These are phyloP conservation scores for Acestrorhynchus altus DNA, from an alignment of 2,797 vertebrate species.

Conservation along the genomic window DNA sequence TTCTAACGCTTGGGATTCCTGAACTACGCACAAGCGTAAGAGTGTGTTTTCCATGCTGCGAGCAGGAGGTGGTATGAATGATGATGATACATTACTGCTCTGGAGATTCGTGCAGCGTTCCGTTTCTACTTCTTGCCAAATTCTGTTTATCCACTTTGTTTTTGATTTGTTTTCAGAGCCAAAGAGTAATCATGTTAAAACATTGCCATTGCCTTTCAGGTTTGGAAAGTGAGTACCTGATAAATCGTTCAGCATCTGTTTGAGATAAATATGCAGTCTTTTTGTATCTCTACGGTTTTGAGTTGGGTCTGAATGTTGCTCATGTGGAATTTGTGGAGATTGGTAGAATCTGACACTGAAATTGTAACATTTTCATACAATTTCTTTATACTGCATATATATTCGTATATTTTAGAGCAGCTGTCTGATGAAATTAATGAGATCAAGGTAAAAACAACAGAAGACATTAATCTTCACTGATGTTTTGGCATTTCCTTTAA, in stretches of 20 bases:
- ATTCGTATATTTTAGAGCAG: neutral
- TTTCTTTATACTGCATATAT: neutral
- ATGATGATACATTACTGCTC: conserved; percentile 35
- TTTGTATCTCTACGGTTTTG: conserved; percentile 28
- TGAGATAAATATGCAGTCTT: conserved; percentile 21
- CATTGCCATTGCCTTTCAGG: conserved; percentile 61
- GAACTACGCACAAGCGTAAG: conserved; percentile 14
- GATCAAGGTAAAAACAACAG: neutral
- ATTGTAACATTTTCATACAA: neutral
- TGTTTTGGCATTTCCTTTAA: neutral
- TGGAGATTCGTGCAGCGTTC: conserved; percentile 2
- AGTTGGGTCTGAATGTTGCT: conserved; percentile 23
- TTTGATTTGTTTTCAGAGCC: conserved; percentile 67
- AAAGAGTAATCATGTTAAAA: conserved; percentile 66
- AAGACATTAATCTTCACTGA: neutral
- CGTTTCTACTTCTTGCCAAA: neutral
- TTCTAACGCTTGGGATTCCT: conserved; percentile 31
- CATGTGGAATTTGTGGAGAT: neutral
- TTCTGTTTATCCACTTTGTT: conserved; percentile 46
- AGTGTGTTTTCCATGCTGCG: conserved; percentile 4
- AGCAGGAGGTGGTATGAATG: conserved; percentile 19
- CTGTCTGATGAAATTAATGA: neutral
- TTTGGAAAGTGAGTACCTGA: conserved; percentile 29
- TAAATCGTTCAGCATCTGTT: conserved; percentile 29
- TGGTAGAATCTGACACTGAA: neutral